Base-by-base conservation (phyloP, 1,140 invertebrate species). In the Nautilus pompilius region DNA sequence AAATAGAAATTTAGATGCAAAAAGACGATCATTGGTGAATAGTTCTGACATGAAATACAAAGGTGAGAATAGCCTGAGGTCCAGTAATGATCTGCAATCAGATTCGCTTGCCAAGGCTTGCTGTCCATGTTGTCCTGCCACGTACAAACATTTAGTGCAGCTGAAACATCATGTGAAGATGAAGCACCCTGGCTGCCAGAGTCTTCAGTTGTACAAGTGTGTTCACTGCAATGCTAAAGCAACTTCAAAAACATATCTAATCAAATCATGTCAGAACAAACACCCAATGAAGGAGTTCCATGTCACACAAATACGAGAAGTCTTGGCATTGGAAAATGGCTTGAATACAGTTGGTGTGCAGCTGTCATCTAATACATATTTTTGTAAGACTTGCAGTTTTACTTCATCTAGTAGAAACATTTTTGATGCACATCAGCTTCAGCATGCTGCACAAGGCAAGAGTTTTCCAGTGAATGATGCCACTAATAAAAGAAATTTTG, bases 141-240 rank as follows among this genome's bases (percentile, higher is more conserved):
- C 49, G 26, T 53, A 53, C 24, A 53, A 53, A 26, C 49, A 53
- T 26, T 22, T 53, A 5, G 24, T 28, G 20, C 49, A 53, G 26
- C 24, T 53, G 5, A 53, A 53, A 28, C 26, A 22, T 4, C 49
- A 53, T 24, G 49, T 53, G 6, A 22, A 28, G 5, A 28, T 53
- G 4, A 53, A 53, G 49, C 49, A 53, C 49, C 49, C 49, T 8
- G 24, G 29, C 8, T 53, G 49, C 17, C 49, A 53, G 5, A 2
- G n/a, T 53, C 24, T 53, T 22, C 15, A 53, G 26, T 53, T 53
- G 15, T 53, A 24, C 20, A 53, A 53, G 29, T 53, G 49, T 26
- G 24, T 53, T 26, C 49, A 53, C 17, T 53, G 49, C 22, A 53
- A 53, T 26, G 49, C 49, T 5, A 53, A 53, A 53, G 26, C 49